Evolutionary conservation across 2,113 vertebrate species (phyloP).

Genomic region (Herpetotheres cachinnans): DNA sequence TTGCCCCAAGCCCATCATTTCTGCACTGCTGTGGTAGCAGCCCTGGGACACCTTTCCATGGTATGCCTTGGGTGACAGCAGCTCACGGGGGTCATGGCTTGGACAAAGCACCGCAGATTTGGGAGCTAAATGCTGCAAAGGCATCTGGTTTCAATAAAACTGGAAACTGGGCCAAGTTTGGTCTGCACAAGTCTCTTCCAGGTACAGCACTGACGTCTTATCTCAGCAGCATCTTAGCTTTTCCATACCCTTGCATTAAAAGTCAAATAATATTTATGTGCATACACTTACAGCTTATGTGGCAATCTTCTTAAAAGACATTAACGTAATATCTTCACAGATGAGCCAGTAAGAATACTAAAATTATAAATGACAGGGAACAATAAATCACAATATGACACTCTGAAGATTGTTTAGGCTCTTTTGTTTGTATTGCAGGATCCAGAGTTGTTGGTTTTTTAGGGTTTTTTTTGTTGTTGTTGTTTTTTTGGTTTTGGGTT

Average conservation of each 20-base stretch:
- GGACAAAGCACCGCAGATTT: background rate
- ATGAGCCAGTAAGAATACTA: background rate
- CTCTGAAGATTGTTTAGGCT: background rate
- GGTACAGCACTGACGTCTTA: background rate
- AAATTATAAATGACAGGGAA: background rate
- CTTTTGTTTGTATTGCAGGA: background rate
- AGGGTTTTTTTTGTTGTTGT: too few relatives aligned
- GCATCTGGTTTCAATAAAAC: slow-evolving; percentile 8
- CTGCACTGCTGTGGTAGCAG: background rate
- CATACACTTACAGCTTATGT: background rate
- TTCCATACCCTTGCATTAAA: background rate
- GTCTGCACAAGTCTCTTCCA: slow-evolving; percentile 16
- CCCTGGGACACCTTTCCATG: background rate
- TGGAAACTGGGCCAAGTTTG: background rate
- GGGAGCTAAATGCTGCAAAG: background rate
- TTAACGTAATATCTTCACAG: background rate
- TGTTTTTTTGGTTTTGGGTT: rapidly evolving
- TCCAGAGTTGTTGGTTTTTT: background rate
- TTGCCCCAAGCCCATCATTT: background rate
- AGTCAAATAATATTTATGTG: slow-evolving; percentile 13
- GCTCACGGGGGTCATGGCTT: background rate
- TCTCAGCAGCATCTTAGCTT: background rate
- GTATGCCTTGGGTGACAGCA: background rate
- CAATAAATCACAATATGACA: background rate
- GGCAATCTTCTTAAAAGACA: background rate